Base-by-base conservation (phyloP, 1,140 invertebrate genomes). In the Diploscapter pachys region DNA sequence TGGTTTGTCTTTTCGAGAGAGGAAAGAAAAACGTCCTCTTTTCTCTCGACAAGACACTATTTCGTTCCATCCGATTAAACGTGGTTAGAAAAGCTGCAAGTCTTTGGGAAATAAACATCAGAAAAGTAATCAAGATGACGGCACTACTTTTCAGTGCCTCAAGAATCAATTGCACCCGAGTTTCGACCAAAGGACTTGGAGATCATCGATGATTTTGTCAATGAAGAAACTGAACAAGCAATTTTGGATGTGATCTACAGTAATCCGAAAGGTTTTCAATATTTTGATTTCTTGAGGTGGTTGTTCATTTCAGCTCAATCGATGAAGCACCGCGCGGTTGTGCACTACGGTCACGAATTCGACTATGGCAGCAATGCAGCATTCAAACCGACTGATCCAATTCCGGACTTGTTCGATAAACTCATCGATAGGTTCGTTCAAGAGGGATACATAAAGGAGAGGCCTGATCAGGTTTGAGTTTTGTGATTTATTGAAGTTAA, bases 281-380 rank as follows among this genome's bases (percentile, higher is more conserved):
- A 52, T 8, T 51, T 55, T 6, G 50, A 62, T n/a, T 77, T 63
- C 62, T 73, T 31, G 50, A 48, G 63, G 13, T 31, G 31, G 31
- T 76, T 11, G 56, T 53, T 66, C 5, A 55, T 75, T 65, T 71
- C 55, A 78, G 77, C 67, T 67, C n/a, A 76, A 55, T 64, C 80
- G 56, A 86, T 96, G 71, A 97, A 96, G 86, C 91, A 96, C 82
- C 87, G 95, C 62, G 88, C 90, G 87, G 94, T 96, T 0, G 92
- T 91, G 85, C 95, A 98, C 88, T 98, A 90, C 89, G 95, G 95
- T 1, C 97, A 91, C 86, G 92, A 94, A 86, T 98, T 98, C 86
- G 88, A 90, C 72, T 98, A 98, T 88, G 90, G 90, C 53, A 91
- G 88, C 51, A 98, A 97, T 87, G 92, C 92, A 88, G 92, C 97